Base-by-base conservation (phyloP, 2,888 invertebrate genomes). In the Craniophora ligustri region DNA sequence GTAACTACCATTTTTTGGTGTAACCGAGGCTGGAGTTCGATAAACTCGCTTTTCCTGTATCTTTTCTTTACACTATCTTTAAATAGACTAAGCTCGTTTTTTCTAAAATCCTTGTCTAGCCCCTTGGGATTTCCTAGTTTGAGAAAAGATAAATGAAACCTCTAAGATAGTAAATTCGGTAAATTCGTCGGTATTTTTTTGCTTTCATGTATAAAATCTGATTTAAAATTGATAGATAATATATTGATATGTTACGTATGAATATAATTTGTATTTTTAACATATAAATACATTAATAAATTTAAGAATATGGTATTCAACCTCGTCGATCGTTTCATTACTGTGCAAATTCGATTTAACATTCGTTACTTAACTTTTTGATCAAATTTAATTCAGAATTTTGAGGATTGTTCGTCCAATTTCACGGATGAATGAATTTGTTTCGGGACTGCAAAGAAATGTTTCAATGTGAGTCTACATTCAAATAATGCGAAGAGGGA, bases 351-450 rank as follows among this genome's bases (percentile, higher is more conserved):
- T 78, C 74, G 79, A 82, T 85, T 85, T 84, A 70, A 75, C 75
- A 80, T 87, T 88, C 85, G 87, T 89, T 87, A 85, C 82, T 86
- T 85, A 85, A 90, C 86, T 86, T 87, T 89, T 85, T 85, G 86
- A 89, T 87, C 84, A 87, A 90, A 88, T 87, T 88, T 82, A 81
- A 87, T 88, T 85, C 82, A 76, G 81, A 87, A 87, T 87, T 87
- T 90, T 85, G 84, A 85, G 86, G 84, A 85, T 85, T 84, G 84
- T 85, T 87, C 84, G 81, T 84, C 82, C 86, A 89, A 92, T 91
- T 91, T 89, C 78, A 86, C 80, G 87, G 82, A 73, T 89, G 85
- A 90, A 88, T 86, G 82, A 86, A 79, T 89, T 89, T 90, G 86
- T 91, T 91, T 91, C 84, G 85, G 83, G 70, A 64, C 73, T 78